Percentiles rank a stretch among this genome's conserved stretches.
phyloP scores from a whole-genome alignment of 2,888 invertebrate species.

The Meteorus colon region DNA sequence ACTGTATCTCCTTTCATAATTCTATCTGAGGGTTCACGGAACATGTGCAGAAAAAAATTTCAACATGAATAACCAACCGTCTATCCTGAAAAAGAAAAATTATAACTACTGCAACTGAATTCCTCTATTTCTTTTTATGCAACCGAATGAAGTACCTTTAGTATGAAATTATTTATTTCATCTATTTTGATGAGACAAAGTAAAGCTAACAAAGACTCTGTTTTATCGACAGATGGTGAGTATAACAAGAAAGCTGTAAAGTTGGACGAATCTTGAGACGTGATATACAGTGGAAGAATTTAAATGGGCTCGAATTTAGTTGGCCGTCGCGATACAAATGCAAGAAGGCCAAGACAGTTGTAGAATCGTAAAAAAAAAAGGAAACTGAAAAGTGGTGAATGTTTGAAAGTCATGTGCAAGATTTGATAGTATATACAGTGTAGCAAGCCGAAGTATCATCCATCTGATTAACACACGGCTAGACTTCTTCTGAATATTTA shows the following conservation, averaged over 20 bases:
- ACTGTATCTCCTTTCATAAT: background rate
- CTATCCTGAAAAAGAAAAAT: background rate
- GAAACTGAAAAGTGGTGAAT: background rate
- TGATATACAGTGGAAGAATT: background rate
- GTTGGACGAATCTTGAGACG: background rate
- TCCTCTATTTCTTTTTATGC: background rate
- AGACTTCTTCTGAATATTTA: slow-evolving; percentile 66
- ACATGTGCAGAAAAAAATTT: background rate
- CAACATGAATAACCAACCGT: background rate
- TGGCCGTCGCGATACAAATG: background rate
- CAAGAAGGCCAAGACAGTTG: background rate
- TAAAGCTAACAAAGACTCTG: background rate
- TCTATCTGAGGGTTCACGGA: background rate
- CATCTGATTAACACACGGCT: slow-evolving; percentile 60
- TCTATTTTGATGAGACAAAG: background rate
- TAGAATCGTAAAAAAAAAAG: background rate
- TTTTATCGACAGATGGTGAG: background rate
- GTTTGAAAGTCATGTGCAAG: background rate
- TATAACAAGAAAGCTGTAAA: background rate
- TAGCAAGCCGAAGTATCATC: slow-evolving; percentile 25
- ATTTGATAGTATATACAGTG: background rate
- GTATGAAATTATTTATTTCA: background rate
- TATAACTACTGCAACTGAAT: background rate
- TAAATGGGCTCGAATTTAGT: background rate
- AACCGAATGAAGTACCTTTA: background rate